These are phyloP conservation scores for Paradisaea rubra DNA, from an alignment of 2,113 vertebrate species.

Conservation along the genomic window DNA sequence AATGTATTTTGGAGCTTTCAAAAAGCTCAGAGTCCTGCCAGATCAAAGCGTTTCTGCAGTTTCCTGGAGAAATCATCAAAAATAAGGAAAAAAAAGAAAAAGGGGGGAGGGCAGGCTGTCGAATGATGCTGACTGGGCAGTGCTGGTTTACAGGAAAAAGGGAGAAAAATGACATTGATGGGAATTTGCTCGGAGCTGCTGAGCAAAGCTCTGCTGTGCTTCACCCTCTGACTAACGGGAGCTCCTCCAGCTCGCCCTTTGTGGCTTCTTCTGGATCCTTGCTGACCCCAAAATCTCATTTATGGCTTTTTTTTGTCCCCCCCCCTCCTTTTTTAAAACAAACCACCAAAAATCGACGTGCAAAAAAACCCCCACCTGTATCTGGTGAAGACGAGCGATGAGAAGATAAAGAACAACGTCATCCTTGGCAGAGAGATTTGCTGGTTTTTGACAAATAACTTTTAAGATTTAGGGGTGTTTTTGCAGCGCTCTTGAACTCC, in stretches of 20 bases:
- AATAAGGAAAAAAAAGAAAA: neutral
- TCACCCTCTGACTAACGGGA: neutral
- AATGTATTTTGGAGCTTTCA: slow-evolving; percentile 22
- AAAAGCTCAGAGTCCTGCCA: neutral
- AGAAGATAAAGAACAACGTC: neutral
- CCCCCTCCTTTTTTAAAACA: neutral
- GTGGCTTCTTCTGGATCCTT: neutral
- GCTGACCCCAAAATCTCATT: neutral
- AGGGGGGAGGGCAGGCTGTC: neutral
- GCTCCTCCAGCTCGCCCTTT: neutral
- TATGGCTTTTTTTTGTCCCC: neutral
- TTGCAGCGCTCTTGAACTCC: no score
- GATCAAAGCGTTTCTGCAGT: slow-evolving; percentile 29
- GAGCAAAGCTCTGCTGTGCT: neutral
- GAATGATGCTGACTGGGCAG: neutral
- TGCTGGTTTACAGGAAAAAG: slow-evolving; percentile 5
- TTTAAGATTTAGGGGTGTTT: no score
- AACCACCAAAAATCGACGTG: neutral
- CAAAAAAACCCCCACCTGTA: neutral
- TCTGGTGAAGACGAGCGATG: neutral
- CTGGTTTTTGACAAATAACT: no score
- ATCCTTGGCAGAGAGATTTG: accelerated
- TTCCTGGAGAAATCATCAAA: slow-evolving; percentile 42
- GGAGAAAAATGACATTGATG: neutral
- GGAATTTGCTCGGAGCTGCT: neutral